These are phyloP conservation scores for Leistus spinibarbis DNA, from an alignment of 2,888 invertebrate species.

Conservation along the genomic window DNA sequence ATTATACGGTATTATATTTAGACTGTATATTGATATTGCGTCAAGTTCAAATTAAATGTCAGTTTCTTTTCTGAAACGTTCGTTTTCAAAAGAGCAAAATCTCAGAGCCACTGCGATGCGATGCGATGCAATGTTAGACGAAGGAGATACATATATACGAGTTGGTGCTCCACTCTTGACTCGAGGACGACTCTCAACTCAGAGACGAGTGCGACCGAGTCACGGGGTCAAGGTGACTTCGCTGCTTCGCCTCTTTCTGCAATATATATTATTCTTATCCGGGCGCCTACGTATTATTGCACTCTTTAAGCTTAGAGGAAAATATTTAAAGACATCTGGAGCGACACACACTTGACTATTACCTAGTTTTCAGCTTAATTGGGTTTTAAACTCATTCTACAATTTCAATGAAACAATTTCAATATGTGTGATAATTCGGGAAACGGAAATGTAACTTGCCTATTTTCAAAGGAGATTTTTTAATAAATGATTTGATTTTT, in stretches of 20 bases:
- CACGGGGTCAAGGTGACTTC: conserved; percentile 20
- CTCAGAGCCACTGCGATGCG: background rate
- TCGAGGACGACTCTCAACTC: background rate
- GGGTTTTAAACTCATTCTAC: too few relatives aligned
- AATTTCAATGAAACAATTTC: too few relatives aligned
- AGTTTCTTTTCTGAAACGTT: conserved; percentile 17
- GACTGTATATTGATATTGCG: background rate
- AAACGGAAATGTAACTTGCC: too few relatives aligned
- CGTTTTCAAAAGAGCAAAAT: conserved; percentile 18
- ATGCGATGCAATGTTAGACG: background rate
- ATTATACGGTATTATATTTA: too few relatives aligned
- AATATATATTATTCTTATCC: background rate
- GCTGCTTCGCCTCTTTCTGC: background rate
- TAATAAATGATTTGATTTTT: too few relatives aligned
- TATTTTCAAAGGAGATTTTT: too few relatives aligned
- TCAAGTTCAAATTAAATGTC: conserved; percentile 22
- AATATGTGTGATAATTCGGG: too few relatives aligned
- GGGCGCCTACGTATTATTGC: background rate
- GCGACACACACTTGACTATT: too few relatives aligned
- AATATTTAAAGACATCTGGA: too few relatives aligned
- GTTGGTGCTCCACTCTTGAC: background rate
- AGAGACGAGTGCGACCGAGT: background rate
- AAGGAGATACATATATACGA: conserved; percentile 6
- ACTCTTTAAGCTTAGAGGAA: background rate
- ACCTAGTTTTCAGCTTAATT: too few relatives aligned